These are phyloP conservation scores for Anthophora plumipes DNA, from an alignment of 2,888 invertebrate genomes.

Conservation along the genomic window DNA sequence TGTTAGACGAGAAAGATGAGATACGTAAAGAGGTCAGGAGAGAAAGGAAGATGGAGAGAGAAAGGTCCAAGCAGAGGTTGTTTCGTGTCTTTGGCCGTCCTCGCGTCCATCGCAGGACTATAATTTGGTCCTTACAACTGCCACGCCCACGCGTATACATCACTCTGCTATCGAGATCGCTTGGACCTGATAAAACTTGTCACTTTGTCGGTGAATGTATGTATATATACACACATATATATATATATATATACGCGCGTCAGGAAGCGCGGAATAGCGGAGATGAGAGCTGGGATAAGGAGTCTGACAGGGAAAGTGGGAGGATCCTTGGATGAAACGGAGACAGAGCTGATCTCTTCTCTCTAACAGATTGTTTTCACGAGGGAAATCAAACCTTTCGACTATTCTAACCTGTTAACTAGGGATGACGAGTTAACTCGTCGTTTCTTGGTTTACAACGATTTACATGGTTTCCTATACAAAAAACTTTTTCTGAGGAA, in stretches of 20 bases:
- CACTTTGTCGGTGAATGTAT: conserved; percentile 75
- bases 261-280: conserved; percentile 65
- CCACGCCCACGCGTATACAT: conserved; percentile 78
- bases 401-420: background rate
- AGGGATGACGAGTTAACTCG: no score
- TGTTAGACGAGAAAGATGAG: background rate
- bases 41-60: conserved; percentile 17
- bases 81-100: conserved; percentile 40
- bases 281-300: conserved; percentile 69
- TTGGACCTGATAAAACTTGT: conserved; percentile 72
- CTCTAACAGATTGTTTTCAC: conserved; percentile 11
- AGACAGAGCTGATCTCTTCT: conserved; percentile 30
- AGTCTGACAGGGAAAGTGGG: conserved; percentile 47
- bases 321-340: conserved; percentile 55
- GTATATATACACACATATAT: conserved; percentile 35
- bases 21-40: background rate
- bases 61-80: conserved; percentile 13
- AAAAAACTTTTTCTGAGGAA: no score
- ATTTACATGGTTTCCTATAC: no score
- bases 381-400: conserved; percentile 36
- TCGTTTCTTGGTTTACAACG: no score
- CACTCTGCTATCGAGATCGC: conserved; percentile 72
- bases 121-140: conserved; percentile 74
- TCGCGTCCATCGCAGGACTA: conserved; percentile 67
- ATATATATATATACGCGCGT: conserved; percentile 42